These are phyloP conservation scores for Gymnobelideus leadbeateri DNA, from an alignment of 2,113 vertebrate species.

Conservation along the genomic window DNA sequence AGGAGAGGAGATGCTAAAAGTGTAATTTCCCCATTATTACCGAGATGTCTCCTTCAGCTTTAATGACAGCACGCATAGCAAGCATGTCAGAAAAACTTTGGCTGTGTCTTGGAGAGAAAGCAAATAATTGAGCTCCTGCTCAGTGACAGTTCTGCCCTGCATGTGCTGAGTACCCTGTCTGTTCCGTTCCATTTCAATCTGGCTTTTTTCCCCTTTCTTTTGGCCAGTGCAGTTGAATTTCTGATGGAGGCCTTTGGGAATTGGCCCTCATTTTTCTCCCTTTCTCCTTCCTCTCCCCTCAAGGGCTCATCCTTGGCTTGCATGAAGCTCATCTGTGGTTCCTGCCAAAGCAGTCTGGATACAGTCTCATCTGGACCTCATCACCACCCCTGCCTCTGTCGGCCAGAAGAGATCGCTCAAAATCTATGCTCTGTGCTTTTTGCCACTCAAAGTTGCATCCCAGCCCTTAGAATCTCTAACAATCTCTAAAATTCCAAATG, in stretches of 20 bases:
- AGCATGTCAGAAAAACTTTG: conserved; percentile 80
- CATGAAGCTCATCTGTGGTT: fast-evolving
- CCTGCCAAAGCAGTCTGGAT: not conserved
- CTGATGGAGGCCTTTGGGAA: not conserved
- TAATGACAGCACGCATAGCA: conserved; percentile 81
- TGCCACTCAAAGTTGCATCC: not conserved
- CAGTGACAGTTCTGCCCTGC: conserved; percentile 56
- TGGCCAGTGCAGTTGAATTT: not conserved
- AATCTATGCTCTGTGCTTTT: not conserved
- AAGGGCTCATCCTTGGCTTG: conserved; percentile 55
- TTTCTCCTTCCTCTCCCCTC: conserved; percentile 45
- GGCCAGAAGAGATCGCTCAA: conserved; percentile 4
- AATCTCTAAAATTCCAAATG: not conserved
- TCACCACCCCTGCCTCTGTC: not conserved
- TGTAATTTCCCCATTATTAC: conserved; percentile 80
- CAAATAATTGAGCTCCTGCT: conserved; percentile 76
- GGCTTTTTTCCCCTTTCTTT: not conserved
- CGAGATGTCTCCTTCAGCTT: conserved; percentile 76
- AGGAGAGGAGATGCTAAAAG: conserved; percentile 81
- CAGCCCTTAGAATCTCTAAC: not conserved
- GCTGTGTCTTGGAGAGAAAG: conserved; percentile 80
- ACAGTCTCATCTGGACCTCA: not conserved
- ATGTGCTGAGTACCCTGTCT: not conserved
- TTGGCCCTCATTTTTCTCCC: not conserved
- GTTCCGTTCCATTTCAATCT: not conserved